phyloP scores from a whole-genome alignment of 2,113 vertebrate species.

The Xenus cinereus region DNA sequence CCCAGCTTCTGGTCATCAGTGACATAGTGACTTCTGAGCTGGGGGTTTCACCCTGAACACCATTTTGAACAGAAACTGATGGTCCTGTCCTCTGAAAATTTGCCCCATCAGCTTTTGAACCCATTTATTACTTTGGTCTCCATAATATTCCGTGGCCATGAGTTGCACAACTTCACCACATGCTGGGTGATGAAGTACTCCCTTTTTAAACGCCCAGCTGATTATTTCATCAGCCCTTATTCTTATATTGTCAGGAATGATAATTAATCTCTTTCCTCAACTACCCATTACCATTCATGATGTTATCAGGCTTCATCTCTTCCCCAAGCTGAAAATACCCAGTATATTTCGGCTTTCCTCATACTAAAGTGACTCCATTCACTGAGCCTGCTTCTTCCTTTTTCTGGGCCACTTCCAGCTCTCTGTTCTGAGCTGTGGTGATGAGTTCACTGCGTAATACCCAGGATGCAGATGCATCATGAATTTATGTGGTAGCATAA shows the following conservation, averaged over 20 bases:
- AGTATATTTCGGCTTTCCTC: not conserved
- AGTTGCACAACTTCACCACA: not conserved
- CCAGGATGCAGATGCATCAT: not conserved
- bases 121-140: not conserved
- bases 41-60: not conserved
- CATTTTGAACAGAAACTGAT: not conserved
- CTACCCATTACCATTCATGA: not conserved
- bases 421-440: not conserved
- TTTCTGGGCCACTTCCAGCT: not conserved
- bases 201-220: not conserved
- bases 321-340: not conserved
- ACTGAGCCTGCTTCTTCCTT: not conserved
- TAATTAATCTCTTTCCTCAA: constrained; percentile 40
- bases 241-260: constrained; percentile 17
- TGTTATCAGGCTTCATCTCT: not conserved
- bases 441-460: not conserved
- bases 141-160: not conserved
- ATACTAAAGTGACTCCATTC: not conserved
- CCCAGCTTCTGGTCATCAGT: not conserved
- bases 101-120: not conserved
- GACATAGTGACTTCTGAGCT: not conserved
- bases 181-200: constrained; percentile 24
- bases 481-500: not conserved
- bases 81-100: not conserved
- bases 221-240: constrained; percentile 54